Conservation (phyloP, 2,888 invertebrate genomes). For the Omphaloscelis lunosa region DNA sequence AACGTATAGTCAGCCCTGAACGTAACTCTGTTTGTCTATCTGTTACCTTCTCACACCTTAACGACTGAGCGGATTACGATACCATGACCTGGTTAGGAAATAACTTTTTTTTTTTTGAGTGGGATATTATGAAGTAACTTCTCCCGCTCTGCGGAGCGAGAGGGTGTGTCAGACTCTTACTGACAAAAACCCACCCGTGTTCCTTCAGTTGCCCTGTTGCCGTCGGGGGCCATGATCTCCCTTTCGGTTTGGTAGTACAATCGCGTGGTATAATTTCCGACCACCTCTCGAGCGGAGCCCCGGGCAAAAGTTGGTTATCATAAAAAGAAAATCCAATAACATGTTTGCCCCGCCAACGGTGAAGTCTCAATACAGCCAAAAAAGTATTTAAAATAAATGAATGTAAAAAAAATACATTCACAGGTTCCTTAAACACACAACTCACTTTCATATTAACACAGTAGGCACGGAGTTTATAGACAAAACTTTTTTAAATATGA, state of each 20-base stretch:
- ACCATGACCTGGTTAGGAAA: too few species aligned
- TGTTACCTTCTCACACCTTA: background rate
- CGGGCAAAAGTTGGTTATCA: background rate
- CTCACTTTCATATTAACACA: slow-evolving; percentile 36
- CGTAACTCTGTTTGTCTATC: background rate
- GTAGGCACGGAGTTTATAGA: slow-evolving; percentile 16
- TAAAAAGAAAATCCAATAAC: background rate
- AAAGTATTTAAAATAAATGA: background rate
- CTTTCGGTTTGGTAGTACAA: too few species aligned
- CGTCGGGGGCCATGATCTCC: too few species aligned
- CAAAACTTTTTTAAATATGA: slow-evolving; percentile 59
- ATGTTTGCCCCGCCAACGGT: background rate
- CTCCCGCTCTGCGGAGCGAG: too few species aligned
- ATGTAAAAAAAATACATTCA: background rate
- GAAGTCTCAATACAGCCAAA: background rate
- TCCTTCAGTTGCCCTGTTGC: too few species aligned
- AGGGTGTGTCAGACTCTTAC: too few species aligned
- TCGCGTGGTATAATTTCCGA: background rate
- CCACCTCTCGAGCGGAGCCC: background rate
- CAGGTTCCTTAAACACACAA: background rate
- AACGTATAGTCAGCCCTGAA: background rate
- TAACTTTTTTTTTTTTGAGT: too few species aligned
- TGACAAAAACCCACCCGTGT: too few species aligned
- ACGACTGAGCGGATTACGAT: background rate
- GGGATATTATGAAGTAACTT: too few species aligned